phyloP scores from a whole-genome alignment of 1,140 invertebrate genomes.

The Myzus persicae region DNA sequence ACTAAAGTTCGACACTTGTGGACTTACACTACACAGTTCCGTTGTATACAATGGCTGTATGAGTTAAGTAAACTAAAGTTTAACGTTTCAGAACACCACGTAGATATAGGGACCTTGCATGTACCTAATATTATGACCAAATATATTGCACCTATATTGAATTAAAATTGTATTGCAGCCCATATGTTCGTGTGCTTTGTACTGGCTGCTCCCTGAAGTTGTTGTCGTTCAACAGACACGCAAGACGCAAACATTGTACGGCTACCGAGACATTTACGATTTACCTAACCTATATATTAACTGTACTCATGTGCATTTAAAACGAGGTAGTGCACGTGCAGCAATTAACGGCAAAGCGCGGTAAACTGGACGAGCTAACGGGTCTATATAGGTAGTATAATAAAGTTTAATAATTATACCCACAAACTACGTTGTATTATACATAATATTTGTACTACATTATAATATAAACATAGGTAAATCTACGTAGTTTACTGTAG shows the following conservation, averaged over 20 bases:
- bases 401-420: background rate
- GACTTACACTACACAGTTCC: no score
- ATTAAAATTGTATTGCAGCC: background rate
- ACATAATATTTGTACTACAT: no score
- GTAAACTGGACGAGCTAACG: background rate
- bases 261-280: background rate
- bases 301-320: background rate
- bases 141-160: background rate
- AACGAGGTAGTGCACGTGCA: background rate
- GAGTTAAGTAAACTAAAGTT: slow-evolving; percentile 9
- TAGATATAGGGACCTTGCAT: background rate
- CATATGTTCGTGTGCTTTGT: background rate
- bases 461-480: no score
- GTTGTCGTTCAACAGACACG: background rate
- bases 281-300: background rate
- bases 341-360: background rate
- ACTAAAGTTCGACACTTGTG: background rate
- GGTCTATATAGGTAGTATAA: background rate
- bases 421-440: background rate
- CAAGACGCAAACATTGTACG: background rate
- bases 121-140: background rate
- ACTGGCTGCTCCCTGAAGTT: background rate
- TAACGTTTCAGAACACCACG: background rate
- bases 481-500: background rate
- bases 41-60: no score